Percentiles rank a stretch among this genome's conserved stretches.
phyloP scores from a whole-genome alignment of 1,140 invertebrate genomes.

The Antheraea pernyi region DNA sequence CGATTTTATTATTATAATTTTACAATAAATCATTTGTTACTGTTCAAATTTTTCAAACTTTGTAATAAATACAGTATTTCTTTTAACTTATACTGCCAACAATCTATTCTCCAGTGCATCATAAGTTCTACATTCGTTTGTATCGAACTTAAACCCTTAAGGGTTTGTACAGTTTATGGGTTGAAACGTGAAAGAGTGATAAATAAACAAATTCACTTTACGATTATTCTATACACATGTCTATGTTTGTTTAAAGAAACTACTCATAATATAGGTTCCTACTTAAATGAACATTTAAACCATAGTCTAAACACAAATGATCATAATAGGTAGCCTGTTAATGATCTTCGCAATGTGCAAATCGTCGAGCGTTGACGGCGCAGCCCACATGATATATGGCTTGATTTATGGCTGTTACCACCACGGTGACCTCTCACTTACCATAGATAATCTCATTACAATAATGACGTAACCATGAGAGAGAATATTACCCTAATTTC shows the following conservation, averaged over 20 bases:
- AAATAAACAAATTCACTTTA: too few relatives aligned
- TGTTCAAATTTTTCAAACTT: too few relatives aligned
- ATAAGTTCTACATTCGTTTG: too few relatives aligned
- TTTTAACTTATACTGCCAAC: too few relatives aligned
- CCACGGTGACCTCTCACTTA: conserved; percentile 3
- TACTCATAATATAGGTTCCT: neutral
- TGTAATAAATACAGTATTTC: too few relatives aligned
- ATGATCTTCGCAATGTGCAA: conserved; percentile 15
- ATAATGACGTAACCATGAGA: conserved; percentile 25
- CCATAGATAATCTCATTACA: conserved; percentile 13
- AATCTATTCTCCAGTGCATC: too few relatives aligned
- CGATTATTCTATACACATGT: too few relatives aligned
- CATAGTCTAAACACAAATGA: neutral
- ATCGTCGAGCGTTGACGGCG: conserved; percentile 27
- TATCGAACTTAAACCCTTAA: too few relatives aligned
- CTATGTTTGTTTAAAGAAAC: neutral
- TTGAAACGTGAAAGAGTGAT: too few relatives aligned
- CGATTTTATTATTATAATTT: too few relatives aligned
- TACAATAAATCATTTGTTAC: too few relatives aligned
- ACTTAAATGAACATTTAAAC: neutral
- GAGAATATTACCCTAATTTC: conserved; percentile 28
- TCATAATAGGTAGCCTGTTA: neutral
- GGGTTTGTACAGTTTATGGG: too few relatives aligned
- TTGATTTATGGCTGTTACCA: conserved; percentile 12
- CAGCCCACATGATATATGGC: neutral